Evolutionary conservation across 2,113 vertebrate species (phyloP).

Genomic region (Paradoxurus hermaphroditus): DNA sequence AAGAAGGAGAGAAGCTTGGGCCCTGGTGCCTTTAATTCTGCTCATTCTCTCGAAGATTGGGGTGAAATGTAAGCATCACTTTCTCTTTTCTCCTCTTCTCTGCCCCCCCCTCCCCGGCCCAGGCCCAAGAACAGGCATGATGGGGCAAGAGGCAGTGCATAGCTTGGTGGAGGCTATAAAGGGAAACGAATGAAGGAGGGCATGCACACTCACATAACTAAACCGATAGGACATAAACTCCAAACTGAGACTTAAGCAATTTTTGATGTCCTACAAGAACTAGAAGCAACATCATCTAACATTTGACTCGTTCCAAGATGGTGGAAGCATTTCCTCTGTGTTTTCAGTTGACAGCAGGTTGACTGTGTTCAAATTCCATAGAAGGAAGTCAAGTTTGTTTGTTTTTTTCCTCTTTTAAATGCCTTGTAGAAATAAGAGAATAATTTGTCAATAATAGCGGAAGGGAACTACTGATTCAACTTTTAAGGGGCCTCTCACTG

Average conservation of each 20-base stretch:
- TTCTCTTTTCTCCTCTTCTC: background rate
- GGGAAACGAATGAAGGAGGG: background rate
- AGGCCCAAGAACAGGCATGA: background rate
- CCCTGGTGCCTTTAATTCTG: background rate
- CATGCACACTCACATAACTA: background rate
- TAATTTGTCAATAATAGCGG: background rate
- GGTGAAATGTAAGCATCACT: background rate
- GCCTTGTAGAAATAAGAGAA: background rate
- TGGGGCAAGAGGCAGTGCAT: background rate
- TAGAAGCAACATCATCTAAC: background rate
- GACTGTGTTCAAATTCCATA: background rate
- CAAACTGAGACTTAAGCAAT: background rate
- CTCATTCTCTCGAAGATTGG: background rate
- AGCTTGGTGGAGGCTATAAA: background rate
- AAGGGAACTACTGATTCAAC: background rate
- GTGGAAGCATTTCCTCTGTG: background rate
- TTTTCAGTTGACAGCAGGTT: background rate
- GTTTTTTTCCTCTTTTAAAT: background rate
- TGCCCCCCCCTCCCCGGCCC: too few species aligned
- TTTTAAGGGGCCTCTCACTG: background rate
- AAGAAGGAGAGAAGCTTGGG: background rate
- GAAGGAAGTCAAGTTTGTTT: background rate
- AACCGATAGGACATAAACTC: background rate
- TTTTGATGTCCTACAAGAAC: background rate
- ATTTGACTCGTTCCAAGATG: background rate